Evolutionary conservation across 1,140 invertebrate genomes (phyloP).

Genomic region (Musca vetustissima): DNA sequence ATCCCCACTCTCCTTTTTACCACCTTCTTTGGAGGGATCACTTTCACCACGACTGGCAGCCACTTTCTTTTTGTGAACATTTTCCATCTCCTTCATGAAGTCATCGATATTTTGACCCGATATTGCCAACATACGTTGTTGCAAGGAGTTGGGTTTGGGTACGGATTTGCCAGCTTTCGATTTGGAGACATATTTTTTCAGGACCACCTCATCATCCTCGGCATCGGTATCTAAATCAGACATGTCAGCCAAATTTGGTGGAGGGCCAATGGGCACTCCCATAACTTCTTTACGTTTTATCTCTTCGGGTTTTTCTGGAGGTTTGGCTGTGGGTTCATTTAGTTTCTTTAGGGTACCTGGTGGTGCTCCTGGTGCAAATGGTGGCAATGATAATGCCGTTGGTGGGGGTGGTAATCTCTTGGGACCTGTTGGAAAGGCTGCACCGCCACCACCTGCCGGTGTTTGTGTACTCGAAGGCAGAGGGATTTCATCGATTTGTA

Average conservation of each 20-base stretch:
- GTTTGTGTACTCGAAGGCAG: conserved; percentile 71
- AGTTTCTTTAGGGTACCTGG: conserved; percentile 42
- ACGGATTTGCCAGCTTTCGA: conserved; percentile 45
- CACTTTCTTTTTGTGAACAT: conserved; percentile 72
- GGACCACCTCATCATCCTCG: conserved; percentile 60
- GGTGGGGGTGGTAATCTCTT: conserved; percentile 45
- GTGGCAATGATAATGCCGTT: conserved; percentile 45
- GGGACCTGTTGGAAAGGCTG: conserved; percentile 13
- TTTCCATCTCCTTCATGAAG: conserved; percentile 90
- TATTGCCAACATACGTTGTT: conserved; percentile 81
- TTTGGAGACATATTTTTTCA: conserved; percentile 31
- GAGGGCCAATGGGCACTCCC: conserved; percentile 84
- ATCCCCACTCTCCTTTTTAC: conserved; percentile 10
- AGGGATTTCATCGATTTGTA: conserved; percentile 96
- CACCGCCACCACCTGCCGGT: background rate
- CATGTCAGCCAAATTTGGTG: conserved; percentile 68
- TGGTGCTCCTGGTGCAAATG: conserved; percentile 49
- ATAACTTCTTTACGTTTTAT: conserved; percentile 66
- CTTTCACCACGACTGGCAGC: conserved; percentile 51
- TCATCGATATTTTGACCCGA: conserved; percentile 89
- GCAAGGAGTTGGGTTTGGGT: conserved; percentile 72
- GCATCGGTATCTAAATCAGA: conserved; percentile 57
- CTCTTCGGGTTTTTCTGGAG: conserved; percentile 43
- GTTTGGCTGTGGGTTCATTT: conserved; percentile 17
- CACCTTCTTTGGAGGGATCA: background rate